Evolutionary conservation across 2,888 invertebrate species (phyloP), one percentile per base, ranked within the genome.

Genomic region (Mesochorus sp.): DNA sequence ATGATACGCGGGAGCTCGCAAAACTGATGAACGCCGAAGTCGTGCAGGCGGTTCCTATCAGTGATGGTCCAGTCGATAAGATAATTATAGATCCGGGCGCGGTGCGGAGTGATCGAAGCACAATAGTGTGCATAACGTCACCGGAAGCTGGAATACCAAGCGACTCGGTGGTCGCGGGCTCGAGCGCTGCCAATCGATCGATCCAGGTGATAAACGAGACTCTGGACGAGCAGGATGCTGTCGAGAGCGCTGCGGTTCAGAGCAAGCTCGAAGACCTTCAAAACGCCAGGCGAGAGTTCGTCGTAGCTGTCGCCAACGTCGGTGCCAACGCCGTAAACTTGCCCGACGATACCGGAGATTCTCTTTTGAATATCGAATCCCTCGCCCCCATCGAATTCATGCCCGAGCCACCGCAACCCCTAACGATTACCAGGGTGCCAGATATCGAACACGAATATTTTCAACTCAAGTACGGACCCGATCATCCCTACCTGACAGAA

Each of bases 231-330:
- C 86, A 88, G 82, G 89, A 89, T 2, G 86, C 85, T 0, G 80
- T 53, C 0, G 89, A 89, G 59, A 53, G 73, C 0, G 77, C 72
- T 1, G 70, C 85, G 0, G 85, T 89, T 2, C 85, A 88, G 37
- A 64, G 47, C 1, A 87, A 82, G 44, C 67, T 89, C 10, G 80
- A 83, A 10, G 87, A 87, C 2, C 77, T 89, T 3, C 89, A 89
- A n/a, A 81, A 85, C 5, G 88, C 89, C 1, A 84, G 89, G 14
- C 82, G 89, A n/a, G 89, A 89, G 1, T 87, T 89, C 47, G 87
- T 89, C 3, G 79, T 89, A n/a, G 81, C 88, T 0, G 85, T 87
- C 2, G 87, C 89, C 1, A 85, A 83, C 53, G 86, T 89, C 14
- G 85, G 88, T 17, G 82, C 80, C 8, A 87, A 88, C 10, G 82